phyloP scores from a whole-genome alignment of 1,140 invertebrate genomes.

The Aphaenogaster floridana region DNA sequence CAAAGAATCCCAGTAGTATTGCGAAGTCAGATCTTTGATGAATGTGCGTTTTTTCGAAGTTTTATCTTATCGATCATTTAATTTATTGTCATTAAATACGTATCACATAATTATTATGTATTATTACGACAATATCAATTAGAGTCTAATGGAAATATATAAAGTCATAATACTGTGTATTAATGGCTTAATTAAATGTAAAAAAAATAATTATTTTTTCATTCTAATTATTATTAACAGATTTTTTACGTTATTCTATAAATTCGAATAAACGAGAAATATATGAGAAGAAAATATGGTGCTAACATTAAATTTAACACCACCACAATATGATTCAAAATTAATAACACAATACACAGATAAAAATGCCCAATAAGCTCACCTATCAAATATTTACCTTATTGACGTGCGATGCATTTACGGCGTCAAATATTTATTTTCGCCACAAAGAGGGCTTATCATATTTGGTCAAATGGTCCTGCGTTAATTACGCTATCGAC shows the following conservation, averaged over 20 bases:
- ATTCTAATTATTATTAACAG: background rate
- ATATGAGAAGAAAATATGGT: background rate
- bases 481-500: conserved; percentile 24
- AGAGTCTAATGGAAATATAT: background rate
- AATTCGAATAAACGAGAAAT: background rate
- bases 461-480: conserved; percentile 14
- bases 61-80: background rate
- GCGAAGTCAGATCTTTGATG: background rate
- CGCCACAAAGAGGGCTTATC: conserved; percentile 32
- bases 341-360: conserved; percentile 20
- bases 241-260: background rate
- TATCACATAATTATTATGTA: background rate
- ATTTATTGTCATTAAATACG: background rate
- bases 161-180: background rate
- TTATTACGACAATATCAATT: background rate
- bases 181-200: background rate
- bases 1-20: conserved; percentile 3
- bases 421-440: conserved; percentile 45
- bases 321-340: conserved; percentile 20
- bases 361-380: conserved; percentile 48
- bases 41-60: conserved; percentile 7
- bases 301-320: background rate
- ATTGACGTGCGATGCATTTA: conserved; percentile 30
- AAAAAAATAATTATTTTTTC: background rate
- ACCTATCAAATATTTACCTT: conserved; percentile 22